Evolutionary conservation across 2,888 invertebrate species (phyloP).

Genomic region (Oscheius sp.): DNA sequence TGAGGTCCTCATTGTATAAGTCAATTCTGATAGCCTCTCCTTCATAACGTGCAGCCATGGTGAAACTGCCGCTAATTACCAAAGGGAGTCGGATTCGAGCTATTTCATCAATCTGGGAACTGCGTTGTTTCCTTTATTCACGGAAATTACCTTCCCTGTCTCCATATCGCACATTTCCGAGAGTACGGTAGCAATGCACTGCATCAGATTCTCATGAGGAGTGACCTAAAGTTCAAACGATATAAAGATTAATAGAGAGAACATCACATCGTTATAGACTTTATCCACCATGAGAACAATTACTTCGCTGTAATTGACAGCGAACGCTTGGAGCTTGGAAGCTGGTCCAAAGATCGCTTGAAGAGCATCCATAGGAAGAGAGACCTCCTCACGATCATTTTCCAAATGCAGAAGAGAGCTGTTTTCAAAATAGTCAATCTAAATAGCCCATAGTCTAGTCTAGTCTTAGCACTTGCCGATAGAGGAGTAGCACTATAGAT

Average conservation of each 20-base stretch:
- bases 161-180: constrained; percentile 18
- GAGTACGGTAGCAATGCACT: not conserved
- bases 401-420: not conserved
- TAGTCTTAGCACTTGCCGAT: not conserved
- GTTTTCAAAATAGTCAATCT: not conserved
- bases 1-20: constrained; percentile 10
- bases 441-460: not conserved
- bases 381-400: not conserved
- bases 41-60: not conserved
- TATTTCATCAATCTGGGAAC: constrained; percentile 2
- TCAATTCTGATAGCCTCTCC: not conserved
- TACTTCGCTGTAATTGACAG: not conserved
- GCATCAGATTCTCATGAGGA: not conserved
- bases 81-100: not conserved
- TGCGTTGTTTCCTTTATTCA: not conserved
- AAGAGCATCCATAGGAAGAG: constrained; percentile 1
- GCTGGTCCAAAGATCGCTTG: not conserved
- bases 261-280: not conserved
- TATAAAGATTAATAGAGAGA: not conserved
- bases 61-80: not conserved
- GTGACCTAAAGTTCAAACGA: not conserved
- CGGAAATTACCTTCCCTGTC: constrained; percentile 2
- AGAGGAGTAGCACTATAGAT: not conserved
- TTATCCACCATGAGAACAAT: constrained; percentile 19
- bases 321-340: not conserved